phyloP scores from a whole-genome alignment of 2,888 invertebrate genomes.

The Dioctria linearis region DNA sequence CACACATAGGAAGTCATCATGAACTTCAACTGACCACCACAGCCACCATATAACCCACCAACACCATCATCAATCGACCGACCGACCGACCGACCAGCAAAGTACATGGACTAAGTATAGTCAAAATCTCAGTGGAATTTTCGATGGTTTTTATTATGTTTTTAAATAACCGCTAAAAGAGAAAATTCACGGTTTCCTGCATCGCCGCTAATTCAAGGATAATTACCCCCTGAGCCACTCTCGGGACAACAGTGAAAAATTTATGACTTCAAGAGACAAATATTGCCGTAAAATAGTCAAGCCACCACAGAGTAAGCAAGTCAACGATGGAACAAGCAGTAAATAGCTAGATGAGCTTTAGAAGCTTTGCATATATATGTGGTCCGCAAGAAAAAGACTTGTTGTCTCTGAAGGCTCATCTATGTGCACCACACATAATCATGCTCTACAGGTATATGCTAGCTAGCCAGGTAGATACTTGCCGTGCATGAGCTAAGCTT shows the following conservation, averaged over 20 bases:
- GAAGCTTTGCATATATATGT: not conserved
- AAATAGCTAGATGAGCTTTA: not conserved
- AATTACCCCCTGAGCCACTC: conserved; percentile 31
- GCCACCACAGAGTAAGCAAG: not conserved
- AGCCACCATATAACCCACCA: no score
- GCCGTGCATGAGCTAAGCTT: not conserved
- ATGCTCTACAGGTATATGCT: not conserved
- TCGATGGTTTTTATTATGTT: not conserved
- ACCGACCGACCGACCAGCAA: not conserved
- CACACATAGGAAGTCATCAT: conserved; percentile 22
- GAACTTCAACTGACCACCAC: conserved; percentile 25
- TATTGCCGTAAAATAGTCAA: no score
- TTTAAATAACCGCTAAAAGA: conserved; percentile 20
- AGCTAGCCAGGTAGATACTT: no score
- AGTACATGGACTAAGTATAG: not conserved
- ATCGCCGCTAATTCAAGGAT: conserved; percentile 40
- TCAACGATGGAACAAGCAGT: not conserved
- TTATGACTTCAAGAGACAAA: not conserved
- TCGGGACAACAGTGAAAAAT: not conserved
- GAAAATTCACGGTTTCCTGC: conserved; percentile 35
- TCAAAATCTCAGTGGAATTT: no score
- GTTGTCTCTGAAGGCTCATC: not conserved
- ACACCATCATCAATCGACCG: not conserved
- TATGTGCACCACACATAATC: not conserved
- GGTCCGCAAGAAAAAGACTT: not conserved